A percentile compares a stretch with the other conserved stretches of the same genome.
Conservation (phyloP, 2,888 invertebrate species). For the Empis stercorea region DNA sequence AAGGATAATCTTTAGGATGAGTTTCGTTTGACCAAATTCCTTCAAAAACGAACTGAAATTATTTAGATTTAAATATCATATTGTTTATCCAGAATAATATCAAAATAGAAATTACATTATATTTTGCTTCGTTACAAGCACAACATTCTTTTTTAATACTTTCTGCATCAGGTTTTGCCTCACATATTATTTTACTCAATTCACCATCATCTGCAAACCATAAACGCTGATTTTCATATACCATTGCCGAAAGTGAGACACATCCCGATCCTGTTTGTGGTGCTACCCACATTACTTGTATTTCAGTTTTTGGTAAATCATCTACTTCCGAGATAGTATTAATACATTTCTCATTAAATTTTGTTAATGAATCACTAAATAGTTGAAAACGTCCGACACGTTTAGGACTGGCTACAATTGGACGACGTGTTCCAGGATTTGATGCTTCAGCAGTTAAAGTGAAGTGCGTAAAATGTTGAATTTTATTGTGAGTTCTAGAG, state of each 20-base stretch:
- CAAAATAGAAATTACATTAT: conserved; percentile 43
- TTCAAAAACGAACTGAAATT: conserved; percentile 65
- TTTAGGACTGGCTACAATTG: conserved; percentile 37
- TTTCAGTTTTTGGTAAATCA: conserved; percentile 65
- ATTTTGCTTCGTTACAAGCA: conserved; percentile 93
- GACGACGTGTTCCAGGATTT: conserved; percentile 22
- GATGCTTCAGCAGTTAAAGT: conserved; percentile 54
- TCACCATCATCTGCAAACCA: conserved; percentile 88
- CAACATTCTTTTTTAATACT: conserved; percentile 58
- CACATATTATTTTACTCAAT: conserved; percentile 67
- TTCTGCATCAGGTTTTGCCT: conserved; percentile 47
- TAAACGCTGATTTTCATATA: conserved; percentile 61
- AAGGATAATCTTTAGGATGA: conserved; percentile 93
- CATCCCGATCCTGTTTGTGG: conserved; percentile 77
- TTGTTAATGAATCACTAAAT: conserved; percentile 42
- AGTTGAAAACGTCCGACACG: conserved; percentile 59
- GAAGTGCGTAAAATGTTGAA: conserved; percentile 69
- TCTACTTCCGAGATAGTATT: conserved; percentile 74
- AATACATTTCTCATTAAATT: conserved; percentile 69
- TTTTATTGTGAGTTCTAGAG: conserved; percentile 48
- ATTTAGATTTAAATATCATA: background rate
- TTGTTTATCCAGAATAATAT: background rate
- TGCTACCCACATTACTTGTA: conserved; percentile 86
- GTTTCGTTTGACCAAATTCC: conserved; percentile 93
- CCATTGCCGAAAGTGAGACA: conserved; percentile 77